These are phyloP conservation scores for Aspiorhynchus laticeps DNA, from an alignment of 2,113 vertebrate genomes.

Conservation along the genomic window DNA sequence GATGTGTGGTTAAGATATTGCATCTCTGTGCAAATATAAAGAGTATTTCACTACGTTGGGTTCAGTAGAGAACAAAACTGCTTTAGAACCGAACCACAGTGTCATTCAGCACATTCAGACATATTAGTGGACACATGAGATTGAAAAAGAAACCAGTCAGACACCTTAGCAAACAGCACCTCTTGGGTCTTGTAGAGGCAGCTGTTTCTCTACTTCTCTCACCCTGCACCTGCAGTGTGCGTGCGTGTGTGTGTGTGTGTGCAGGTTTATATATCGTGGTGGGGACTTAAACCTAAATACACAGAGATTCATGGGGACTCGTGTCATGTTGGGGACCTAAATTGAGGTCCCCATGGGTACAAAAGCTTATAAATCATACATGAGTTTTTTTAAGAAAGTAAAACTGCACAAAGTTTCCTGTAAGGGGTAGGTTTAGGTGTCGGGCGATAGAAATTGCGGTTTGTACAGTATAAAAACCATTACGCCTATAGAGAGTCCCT, in stretches of 20 bases:
- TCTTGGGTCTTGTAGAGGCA: slow-evolving; percentile 46
- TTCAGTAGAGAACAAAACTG: slow-evolving; percentile 1
- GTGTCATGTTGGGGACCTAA: too few species aligned
- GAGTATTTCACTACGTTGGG: not conserved
- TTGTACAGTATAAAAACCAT: too few species aligned
- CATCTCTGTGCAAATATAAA: not conserved
- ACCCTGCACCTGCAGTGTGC: slow-evolving; percentile 12
- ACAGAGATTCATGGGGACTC: too few species aligned
- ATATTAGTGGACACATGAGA: not conserved
- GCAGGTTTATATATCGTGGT: too few species aligned
- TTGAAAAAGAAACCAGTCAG: slow-evolving; percentile 45
- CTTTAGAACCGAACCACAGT: not conserved
- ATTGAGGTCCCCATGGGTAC: too few species aligned
- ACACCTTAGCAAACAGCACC: slow-evolving; percentile 49
- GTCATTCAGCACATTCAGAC: slow-evolving; percentile 8
- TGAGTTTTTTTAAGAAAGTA: too few species aligned
- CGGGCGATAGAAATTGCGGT: too few species aligned
- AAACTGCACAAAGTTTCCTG: too few species aligned
- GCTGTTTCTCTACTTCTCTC: slow-evolving; percentile 15
- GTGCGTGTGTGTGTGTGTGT: not conserved
- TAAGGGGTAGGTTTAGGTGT: too few species aligned
- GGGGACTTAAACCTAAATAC: too few species aligned
- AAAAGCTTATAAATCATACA: too few species aligned
- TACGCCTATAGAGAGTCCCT: too few species aligned
- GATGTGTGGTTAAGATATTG: not conserved